Evolutionary conservation across 2,113 vertebrate genomes (phyloP).

Genomic region (Falcunculus frontatus): DNA sequence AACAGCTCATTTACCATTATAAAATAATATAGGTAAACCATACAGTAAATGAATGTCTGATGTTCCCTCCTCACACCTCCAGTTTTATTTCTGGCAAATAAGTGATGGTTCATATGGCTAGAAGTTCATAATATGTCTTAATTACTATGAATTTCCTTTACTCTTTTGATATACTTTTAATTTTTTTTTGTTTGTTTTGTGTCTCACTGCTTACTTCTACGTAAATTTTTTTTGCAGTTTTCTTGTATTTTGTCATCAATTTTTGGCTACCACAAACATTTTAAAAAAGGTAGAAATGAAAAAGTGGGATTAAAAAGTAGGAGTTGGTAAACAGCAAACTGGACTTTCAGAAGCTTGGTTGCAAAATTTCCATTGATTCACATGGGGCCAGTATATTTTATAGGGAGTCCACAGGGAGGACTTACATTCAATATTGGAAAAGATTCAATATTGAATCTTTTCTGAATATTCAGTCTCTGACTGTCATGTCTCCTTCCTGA

Average conservation of each 20-base stretch:
- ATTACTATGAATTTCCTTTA: neutral
- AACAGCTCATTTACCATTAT: conserved; percentile 41
- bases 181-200: neutral
- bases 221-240: neutral
- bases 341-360: neutral
- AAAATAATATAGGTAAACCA: conserved; percentile 21
- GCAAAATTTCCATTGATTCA: neutral
- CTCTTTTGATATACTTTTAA: neutral
- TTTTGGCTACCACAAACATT: neutral
- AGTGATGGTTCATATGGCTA: neutral
- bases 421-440: neutral
- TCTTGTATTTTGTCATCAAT: neutral
- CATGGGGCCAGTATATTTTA: neutral
- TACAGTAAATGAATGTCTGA: neutral
- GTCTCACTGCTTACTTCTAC: neutral
- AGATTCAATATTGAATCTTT: neutral
- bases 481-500: neutral
- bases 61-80: neutral
- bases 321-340: neutral
- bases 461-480: neutral
- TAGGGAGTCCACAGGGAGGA: neutral
- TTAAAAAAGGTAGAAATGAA: neutral
- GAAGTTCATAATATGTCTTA: neutral
- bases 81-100: conserved; percentile 3
- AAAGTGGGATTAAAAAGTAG: neutral